A percentile compares a stretch with the other conserved stretches of the same genome.
Conservation (phyloP, 2,113 vertebrate species). For the Sphyrna mokarran region DNA sequence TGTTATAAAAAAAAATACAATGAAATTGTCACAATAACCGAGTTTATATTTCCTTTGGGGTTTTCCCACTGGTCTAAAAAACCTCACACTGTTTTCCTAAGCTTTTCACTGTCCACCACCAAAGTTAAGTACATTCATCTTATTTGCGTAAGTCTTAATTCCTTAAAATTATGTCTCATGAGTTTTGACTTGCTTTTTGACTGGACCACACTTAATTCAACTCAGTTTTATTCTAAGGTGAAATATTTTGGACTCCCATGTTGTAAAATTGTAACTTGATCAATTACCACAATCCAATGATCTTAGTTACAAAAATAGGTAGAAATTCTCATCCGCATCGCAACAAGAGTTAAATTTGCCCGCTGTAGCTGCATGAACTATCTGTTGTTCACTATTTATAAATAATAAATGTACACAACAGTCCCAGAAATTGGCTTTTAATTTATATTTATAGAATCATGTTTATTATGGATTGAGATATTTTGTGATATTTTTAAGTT, state of each 20-base stretch:
- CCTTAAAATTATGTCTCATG: not conserved
- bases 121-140: not conserved
- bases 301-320: not conserved
- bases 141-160: not conserved
- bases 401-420: not conserved
- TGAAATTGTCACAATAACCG: not conserved
- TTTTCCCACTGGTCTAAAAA: not conserved
- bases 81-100: not conserved
- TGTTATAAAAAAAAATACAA: not conserved
- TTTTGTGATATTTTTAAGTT: not conserved
- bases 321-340: not conserved
- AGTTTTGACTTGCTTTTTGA: not conserved
- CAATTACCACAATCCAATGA: not conserved
- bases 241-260: not conserved
- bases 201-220: not conserved
- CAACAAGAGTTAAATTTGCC: not conserved
- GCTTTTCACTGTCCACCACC: not conserved
- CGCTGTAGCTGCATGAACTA: not conserved
- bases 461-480: not conserved
- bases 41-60: not conserved
- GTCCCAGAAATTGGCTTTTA: no score
- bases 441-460: not conserved
- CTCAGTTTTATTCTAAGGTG: not conserved
- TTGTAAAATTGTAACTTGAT: not conserved
- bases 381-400: not conserved